Percentiles rank a stretch among this genome's conserved stretches.
phyloP scores from a whole-genome alignment of 1,140 invertebrate genomes.

The Anoplolepis gracilipes region DNA sequence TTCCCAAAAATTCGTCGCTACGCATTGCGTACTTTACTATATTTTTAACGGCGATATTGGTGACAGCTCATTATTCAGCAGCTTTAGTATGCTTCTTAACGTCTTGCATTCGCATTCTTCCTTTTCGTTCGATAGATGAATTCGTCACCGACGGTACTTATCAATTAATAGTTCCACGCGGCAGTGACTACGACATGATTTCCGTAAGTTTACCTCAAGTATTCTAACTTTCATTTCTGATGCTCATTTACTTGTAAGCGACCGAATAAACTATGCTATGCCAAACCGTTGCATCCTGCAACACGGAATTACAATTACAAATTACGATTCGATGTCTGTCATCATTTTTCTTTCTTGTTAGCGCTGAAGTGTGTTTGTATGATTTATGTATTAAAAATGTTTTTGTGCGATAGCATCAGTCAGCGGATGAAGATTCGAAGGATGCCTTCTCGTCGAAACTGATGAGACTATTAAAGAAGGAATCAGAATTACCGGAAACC shows the following conservation, averaged over 20 bases:
- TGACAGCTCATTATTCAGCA: conserved; percentile 63
- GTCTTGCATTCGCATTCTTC: conserved; percentile 14
- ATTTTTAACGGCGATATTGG: conserved; percentile 31
- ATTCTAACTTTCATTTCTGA: not conserved
- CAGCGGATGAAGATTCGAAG: too few relatives aligned
- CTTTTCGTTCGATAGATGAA: conserved; percentile 66
- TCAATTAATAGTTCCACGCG: conserved; percentile 58
- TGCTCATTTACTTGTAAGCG: conserved; percentile 27
- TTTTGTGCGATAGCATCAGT: conserved; percentile 31
- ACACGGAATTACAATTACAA: too few relatives aligned
- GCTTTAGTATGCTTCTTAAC: conserved; percentile 74
- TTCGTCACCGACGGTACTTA: conserved; percentile 68
- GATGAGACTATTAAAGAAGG: conserved; percentile 48
- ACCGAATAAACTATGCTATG: not conserved
- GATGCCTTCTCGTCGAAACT: not conserved
- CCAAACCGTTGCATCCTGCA: not conserved
- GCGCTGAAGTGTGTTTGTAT: not conserved
- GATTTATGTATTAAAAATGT: not conserved
- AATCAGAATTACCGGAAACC: conserved; percentile 8
- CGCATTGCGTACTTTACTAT: conserved; percentile 62
- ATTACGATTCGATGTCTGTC: not conserved
- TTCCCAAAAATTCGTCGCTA: conserved; percentile 52
- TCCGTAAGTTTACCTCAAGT: conserved; percentile 62
- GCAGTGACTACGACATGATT: conserved; percentile 66
- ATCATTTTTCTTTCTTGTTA: too few relatives aligned